phyloP scores from a whole-genome alignment of 1,140 invertebrate genomes.

The Dermatophagoides farinae region DNA sequence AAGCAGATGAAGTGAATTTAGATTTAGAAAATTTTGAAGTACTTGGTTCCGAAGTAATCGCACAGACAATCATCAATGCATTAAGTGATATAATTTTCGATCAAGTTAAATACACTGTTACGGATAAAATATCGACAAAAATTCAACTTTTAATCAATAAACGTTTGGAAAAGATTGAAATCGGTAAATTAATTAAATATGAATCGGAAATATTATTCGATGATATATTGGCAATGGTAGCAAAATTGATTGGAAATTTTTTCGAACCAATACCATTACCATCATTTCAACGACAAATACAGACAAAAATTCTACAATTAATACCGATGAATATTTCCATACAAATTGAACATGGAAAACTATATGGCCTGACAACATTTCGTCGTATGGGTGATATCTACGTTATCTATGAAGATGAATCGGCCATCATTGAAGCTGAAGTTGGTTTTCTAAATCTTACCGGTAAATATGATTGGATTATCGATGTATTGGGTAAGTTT shows the following conservation, averaged over 20 bases:
- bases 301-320: neutral
- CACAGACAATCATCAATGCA: conserved; percentile 3
- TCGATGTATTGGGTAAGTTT: conserved; percentile 9
- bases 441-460: conserved; percentile 19
- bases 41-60: conserved; percentile 10
- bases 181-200: neutral
- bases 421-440: conserved; percentile 17
- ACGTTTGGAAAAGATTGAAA: conserved; percentile 9
- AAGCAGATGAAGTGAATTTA: conserved; percentile 11
- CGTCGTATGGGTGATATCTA: conserved; percentile 17
- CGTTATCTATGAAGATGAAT: conserved; percentile 14
- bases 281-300: conserved; percentile 5
- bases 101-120: conserved; percentile 13
- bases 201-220: conserved; percentile 16
- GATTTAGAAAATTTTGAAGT: conserved; percentile 19
- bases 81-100: neutral
- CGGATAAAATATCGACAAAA: conserved; percentile 10
- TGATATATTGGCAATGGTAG: conserved; percentile 7
- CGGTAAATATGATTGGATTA: conserved; percentile 14
- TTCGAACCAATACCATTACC: conserved; percentile 18
- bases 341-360: conserved; percentile 14
- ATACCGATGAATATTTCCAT: conserved; percentile 5
- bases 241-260: neutral
- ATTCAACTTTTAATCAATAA: conserved; percentile 14
- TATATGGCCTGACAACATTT: conserved; percentile 18